Evolutionary conservation across 23 tunicate species (phyloP), one percentile per base, ranked within the genome.

Genomic region (Styela clava): DNA sequence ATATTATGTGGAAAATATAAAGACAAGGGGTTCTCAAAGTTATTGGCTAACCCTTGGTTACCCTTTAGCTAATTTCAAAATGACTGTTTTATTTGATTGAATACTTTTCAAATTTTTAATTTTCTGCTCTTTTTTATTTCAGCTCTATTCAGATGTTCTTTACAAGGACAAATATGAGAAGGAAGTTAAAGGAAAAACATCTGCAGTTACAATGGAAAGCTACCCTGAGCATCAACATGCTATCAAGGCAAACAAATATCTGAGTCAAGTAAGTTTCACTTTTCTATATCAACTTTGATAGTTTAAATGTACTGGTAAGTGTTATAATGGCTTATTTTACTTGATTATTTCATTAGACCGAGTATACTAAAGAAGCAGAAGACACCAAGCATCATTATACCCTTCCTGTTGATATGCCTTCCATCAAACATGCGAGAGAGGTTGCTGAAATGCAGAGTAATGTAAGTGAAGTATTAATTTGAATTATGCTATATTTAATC

Each of bases 171-270:
- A 96, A 62, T 96, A 72, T 69, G 89, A 79, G 29, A 85, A 87
- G 31, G 81, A 91, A 2, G 81, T 90, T 69, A 87, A 85, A 69
- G 99, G 99, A 33, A 96, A 82, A 52, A 62, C 56, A 18, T 28
- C 52, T 2, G 82, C 78, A 1, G 73, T 87, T 68, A 76, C 82
- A 21, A 67, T 92, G 2, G 89, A 91, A 51, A 74, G 85, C 28
- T 88, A 88, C 69, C 99, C 99, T 22, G 99, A 88, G 70, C 70
- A 91, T 69, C 61, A 84, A 74, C 97, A 96, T 33, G 93, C 98
- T 2, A 87, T 93, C 24, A 81, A 87, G 82, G 86, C 69, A 28
- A 86, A 78, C 24, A 93, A 87, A 62, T 37, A 80, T 21, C n/a
- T 81, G n/a, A 87, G 92, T 44, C 85, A 88, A 89, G 98, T 93